These are phyloP conservation scores for Drosophila erecta DNA, from an alignment of 1,140 invertebrate species.

Conservation along the genomic window DNA sequence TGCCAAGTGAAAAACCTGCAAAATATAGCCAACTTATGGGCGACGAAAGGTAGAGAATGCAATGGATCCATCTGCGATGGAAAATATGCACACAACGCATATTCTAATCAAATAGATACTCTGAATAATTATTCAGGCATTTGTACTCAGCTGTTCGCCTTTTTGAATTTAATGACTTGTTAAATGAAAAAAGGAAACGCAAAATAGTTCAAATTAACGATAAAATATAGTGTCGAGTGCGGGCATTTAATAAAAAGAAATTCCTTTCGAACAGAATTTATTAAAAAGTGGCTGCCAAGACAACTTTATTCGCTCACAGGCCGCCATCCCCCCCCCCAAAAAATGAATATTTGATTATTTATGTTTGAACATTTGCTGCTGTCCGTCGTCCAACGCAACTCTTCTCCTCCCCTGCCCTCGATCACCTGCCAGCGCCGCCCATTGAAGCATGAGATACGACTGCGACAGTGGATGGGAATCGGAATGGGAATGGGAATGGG, in stretches of 20 bases:
- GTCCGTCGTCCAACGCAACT: slow-evolving; percentile 50
- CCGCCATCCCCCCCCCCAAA: slow-evolving; percentile 16
- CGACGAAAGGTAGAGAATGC: not conserved
- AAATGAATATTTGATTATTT: slow-evolving; percentile 66
- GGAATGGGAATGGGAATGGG: not conserved
- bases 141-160: slow-evolving; percentile 59
- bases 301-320: slow-evolving; percentile 48
- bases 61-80: slow-evolving; percentile 13
- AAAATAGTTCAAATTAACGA: slow-evolving; percentile 68
- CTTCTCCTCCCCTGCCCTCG: not conserved
- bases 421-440: slow-evolving; percentile 67
- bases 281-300: slow-evolving; percentile 63
- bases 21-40: slow-evolving; percentile 61
- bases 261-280: slow-evolving; percentile 39
- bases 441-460: slow-evolving; percentile 72
- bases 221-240: slow-evolving; percentile 65
- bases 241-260: slow-evolving; percentile 47
- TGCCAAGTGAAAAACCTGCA: slow-evolving; percentile 44
- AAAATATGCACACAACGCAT: slow-evolving; percentile 2
- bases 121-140: not conserved
- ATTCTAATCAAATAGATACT: not conserved
- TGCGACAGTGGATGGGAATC: not conserved
- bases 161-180: slow-evolving; percentile 55
- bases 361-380: slow-evolving; percentile 81
- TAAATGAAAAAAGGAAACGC: slow-evolving; percentile 48